Evolutionary conservation across 1,140 invertebrate genomes (phyloP), one percentile per base, ranked within the genome.

Genomic region (Neotoxoptera formosana): DNA sequence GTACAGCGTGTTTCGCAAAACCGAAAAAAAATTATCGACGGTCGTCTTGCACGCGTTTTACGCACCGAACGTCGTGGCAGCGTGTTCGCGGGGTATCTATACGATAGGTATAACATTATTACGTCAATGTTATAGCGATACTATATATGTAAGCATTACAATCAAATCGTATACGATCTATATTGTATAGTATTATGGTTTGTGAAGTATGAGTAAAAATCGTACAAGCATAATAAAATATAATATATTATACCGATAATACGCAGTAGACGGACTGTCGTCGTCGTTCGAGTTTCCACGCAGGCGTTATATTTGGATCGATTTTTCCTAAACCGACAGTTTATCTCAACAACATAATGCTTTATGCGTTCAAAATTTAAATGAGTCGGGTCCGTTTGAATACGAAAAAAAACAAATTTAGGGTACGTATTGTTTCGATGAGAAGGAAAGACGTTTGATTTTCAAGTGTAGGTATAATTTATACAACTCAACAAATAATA

Each of bases 21-120:
- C 60, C 60, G 6, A 67, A 67, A n/a, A 67, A n/a, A 76, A 76
- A 76, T 76, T 76, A 76, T 76, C 30, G 60, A 76, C 60, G 60
- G 60, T 76, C 60, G 60, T 76, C 60, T n/a, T 76, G 60, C 60
- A 76, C 60, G 60, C 60, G 60, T 67, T 67, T 67, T 67, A 67
- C 60, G 60, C 25, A 14, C 25, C 25, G 56, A 25, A 30, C 56
- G 56, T 60, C 56, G 60, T 30, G 8, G 25, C 30, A 14, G 30
- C n/a, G 60, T 17, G 60, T 67, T 17, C 30, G n/a, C n/a, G n/a
- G 60, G 30, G 56, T 30, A 30, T 30, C 17, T 76, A 30, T n/a
- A 76, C 60, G n/a, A 67, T 17, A n/a, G n/a, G n/a, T n/a, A 67
- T 67, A 23, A 14, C n/a, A n/a, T n/a, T 76, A n/a, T 76, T 76